These are phyloP conservation scores for Scolopax rusticola DNA, from an alignment of 2,797 vertebrate genomes.

Conservation along the genomic window DNA sequence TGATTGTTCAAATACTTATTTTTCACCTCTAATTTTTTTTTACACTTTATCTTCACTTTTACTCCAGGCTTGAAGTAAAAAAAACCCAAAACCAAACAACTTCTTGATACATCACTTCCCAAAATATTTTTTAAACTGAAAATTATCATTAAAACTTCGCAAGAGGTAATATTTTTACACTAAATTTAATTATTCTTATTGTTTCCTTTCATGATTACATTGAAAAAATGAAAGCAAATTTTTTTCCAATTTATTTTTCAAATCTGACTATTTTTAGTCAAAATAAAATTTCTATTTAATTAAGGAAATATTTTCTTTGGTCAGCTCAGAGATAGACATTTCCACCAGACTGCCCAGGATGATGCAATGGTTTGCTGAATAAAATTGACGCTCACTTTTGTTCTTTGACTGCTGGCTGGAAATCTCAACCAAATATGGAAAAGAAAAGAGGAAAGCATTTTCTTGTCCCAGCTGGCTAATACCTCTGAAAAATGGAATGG, in stretches of 20 bases:
- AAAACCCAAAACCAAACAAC: background rate
- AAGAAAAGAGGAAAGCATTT: background rate
- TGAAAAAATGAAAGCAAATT: background rate
- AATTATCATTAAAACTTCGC: background rate
- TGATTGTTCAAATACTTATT: background rate
- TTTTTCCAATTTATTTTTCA: background rate
- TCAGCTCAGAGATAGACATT: background rate
- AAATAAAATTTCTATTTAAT: background rate
- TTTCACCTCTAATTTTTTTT: background rate
- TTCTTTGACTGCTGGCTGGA: background rate
- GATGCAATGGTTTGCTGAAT: background rate
- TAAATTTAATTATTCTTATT: background rate
- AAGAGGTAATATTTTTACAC: background rate
- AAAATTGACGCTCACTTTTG: background rate
- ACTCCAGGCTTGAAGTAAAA: background rate
- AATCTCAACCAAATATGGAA: slow-evolving; percentile 36
- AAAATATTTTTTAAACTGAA: background rate
- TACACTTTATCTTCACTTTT: background rate
- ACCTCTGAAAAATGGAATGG: background rate
- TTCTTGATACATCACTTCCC: background rate
- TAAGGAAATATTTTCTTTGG: background rate
- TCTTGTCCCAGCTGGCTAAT: background rate
- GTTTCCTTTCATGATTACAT: background rate
- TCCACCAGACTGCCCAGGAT: background rate
- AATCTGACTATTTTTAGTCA: background rate